Evolutionary conservation across 2,888 invertebrate genomes (phyloP), one percentile per base, ranked within the genome.

Genomic region (Halictus quadricinctus): DNA sequence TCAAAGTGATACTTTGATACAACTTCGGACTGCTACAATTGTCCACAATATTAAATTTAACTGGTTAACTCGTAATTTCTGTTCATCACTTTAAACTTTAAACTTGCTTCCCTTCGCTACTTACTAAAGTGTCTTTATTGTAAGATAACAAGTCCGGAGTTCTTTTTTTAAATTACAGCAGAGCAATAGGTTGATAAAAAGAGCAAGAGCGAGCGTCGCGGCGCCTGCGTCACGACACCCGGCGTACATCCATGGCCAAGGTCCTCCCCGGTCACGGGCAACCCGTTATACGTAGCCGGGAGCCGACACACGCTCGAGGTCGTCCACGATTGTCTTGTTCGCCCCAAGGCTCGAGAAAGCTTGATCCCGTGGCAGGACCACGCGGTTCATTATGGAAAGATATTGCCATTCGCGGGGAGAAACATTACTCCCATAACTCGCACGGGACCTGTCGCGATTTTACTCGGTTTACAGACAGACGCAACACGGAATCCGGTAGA

Each of bases 251-350:
- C 94, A 94, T 93, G 93, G 94, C 92, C 94, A 94, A 94, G 94
- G 94, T 93, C 93, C 86, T 90, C 89, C 84, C 89, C 93, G 94
- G 94, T 94, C 94, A 94, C 94, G 94, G 94, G 94, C 93, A 92
- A 92, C 89, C 89, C 91, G 90, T 90, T 90, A 88, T 90, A 91
- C 87, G 84, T 83, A 66, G 81, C 76, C 79, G 77, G 81, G 81
- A 84, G 87, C 76, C 81, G 87, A 80, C 83, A 85, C 82, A 76
- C 73, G 76, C 77, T 80, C 85, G 89, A 89, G 90, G 89, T 84
- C 83, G 85, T 54, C 29, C 85, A 81, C 83, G 83, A 89, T 83
- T 86, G 74, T 88, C 84, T 85, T 83, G 72, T 75, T 83, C 80
- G 81, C 66, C 58, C 50, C 81, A 79, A 87, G 83, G 81, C 79